These are phyloP conservation scores for Denticeps clupeoides DNA, from an alignment of 2,797 vertebrate genomes.

Conservation along the genomic window DNA sequence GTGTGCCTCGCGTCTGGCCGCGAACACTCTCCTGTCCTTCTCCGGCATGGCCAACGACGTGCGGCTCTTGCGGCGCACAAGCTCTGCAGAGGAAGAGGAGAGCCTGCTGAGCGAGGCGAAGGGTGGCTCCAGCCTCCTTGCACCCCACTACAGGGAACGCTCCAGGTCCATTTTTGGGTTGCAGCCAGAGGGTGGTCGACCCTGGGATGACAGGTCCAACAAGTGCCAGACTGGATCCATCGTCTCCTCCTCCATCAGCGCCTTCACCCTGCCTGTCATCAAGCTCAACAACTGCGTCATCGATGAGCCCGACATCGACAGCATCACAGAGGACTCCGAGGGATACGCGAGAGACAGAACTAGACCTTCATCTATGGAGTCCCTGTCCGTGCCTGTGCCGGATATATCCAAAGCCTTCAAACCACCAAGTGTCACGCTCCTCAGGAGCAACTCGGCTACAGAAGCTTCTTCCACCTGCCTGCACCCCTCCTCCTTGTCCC, in stretches of 20 bases:
- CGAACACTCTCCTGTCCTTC: slow-evolving; percentile 69
- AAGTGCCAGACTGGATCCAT: slow-evolving; percentile 87
- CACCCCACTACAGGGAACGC: slow-evolving; percentile 67
- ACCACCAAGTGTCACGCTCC: slow-evolving; percentile 44
- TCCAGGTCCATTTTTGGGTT: slow-evolving; percentile 59
- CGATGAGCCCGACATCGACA: slow-evolving; percentile 87
- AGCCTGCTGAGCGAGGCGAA: slow-evolving; percentile 63
- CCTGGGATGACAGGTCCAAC: slow-evolving; percentile 59
- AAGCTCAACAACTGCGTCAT: slow-evolving; percentile 98
- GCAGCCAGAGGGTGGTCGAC: slow-evolving; percentile 49
- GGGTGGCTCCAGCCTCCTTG: slow-evolving; percentile 60
- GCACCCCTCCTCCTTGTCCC: slow-evolving; percentile 54
- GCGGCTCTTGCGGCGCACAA: slow-evolving; percentile 50
- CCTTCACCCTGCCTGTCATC: slow-evolving; percentile 92
- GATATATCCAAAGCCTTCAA: slow-evolving; percentile 71
- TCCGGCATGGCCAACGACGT: slow-evolving; percentile 48
- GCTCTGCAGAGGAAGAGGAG: slow-evolving; percentile 69
- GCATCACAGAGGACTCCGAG: slow-evolving; percentile 79
- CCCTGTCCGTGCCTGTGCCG: slow-evolving; percentile 68
- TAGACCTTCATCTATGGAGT: slow-evolving; percentile 74
- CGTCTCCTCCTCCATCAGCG: slow-evolving; percentile 90
- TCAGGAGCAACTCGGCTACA: slow-evolving; percentile 69
- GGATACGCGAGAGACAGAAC: slow-evolving; percentile 36
- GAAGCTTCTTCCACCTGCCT: slow-evolving; percentile 58
- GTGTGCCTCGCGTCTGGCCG: slow-evolving; percentile 61